These are phyloP conservation scores for Hydropotes inermis DNA, from an alignment of 2,113 vertebrate genomes.

Conservation along the genomic window DNA sequence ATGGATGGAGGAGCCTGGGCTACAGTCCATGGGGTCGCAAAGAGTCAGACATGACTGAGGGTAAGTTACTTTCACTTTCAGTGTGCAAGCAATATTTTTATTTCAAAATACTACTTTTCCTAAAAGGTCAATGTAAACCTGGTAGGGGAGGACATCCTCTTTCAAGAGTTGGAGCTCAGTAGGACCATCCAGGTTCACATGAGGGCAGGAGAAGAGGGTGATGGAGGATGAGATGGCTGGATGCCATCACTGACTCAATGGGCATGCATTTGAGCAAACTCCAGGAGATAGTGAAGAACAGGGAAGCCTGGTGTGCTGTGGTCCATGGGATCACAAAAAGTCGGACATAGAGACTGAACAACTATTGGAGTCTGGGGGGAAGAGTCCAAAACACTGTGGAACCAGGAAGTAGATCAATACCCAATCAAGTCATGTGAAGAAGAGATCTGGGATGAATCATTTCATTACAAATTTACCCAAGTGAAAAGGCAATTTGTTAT, in stretches of 20 bases:
- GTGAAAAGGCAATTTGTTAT: neutral
- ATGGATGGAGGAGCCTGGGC: neutral
- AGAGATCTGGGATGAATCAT: neutral
- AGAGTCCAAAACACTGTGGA: neutral
- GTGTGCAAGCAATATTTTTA: neutral
- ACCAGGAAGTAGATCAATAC: neutral
- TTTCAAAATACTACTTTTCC: neutral
- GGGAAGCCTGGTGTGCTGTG: neutral
- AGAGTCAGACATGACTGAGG: rapidly evolving
- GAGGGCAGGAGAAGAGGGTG: neutral
- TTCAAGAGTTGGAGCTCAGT: neutral
- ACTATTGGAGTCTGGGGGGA: neutral
- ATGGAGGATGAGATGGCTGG: neutral
- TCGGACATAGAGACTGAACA: neutral
- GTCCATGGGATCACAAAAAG: neutral
- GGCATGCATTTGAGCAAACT: neutral
- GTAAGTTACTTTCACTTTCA: neutral
- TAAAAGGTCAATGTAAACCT: neutral
- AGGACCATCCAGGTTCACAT: neutral
- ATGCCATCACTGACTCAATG: neutral
- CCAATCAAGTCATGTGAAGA: neutral
- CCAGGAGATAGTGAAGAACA: neutral
- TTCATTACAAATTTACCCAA: neutral
- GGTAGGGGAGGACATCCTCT: neutral
- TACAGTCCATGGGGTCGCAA: neutral